These are phyloP conservation scores for Numenius phaeopus DNA, from an alignment of 2,797 vertebrate genomes.

Conservation along the genomic window DNA sequence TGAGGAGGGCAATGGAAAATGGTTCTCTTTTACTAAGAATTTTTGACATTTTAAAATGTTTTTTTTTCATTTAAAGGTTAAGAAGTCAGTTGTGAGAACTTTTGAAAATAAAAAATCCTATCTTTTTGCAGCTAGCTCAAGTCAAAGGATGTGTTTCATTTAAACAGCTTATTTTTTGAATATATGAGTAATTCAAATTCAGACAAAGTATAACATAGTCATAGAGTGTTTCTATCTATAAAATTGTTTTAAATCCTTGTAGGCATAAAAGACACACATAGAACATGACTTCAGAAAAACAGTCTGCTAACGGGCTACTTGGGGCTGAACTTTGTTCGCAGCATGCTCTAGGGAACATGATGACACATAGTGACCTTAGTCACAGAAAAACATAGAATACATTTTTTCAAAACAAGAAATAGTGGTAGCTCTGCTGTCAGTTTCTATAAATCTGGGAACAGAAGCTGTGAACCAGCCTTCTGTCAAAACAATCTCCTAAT, in stretches of 20 bases:
- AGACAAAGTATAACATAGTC: background rate
- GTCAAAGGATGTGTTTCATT: background rate
- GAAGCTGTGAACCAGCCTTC: constrained; percentile 26
- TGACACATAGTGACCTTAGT: constrained; percentile 42
- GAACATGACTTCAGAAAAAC: constrained; percentile 15
- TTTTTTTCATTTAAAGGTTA: background rate
- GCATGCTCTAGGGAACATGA: constrained; percentile 38
- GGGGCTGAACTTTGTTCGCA: constrained; percentile 27
- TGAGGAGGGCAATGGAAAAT: background rate
- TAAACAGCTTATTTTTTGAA: background rate
- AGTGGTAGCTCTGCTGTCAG: constrained; percentile 28
- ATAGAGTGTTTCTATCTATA: background rate
- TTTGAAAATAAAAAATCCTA: background rate
- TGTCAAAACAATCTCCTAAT: constrained; percentile 34
- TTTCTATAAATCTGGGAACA: constrained; percentile 51
- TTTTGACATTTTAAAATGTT: background rate
- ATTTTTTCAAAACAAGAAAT: constrained; percentile 45
- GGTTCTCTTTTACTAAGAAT: background rate
- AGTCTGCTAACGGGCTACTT: background rate
- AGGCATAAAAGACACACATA: background rate
- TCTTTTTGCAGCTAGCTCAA: background rate
- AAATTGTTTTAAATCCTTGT: background rate
- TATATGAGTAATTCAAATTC: background rate
- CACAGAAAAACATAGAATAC: constrained; percentile 40
- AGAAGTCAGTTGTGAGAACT: background rate